Evolutionary conservation across 2,113 vertebrate genomes (phyloP).

Genomic region (Oryzias woworae): DNA sequence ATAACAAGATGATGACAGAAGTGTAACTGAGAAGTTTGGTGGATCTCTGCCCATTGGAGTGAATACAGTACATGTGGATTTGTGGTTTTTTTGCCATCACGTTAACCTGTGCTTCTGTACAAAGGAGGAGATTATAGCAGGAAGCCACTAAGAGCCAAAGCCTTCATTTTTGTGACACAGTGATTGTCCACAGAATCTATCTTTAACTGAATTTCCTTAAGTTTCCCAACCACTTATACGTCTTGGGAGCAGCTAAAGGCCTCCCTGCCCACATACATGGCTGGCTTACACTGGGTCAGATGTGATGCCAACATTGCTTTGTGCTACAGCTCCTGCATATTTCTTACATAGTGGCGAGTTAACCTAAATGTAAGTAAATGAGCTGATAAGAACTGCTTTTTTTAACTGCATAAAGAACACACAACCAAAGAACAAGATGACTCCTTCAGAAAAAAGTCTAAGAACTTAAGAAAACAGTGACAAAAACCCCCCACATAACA

Average conservation of each 20-base stretch:
- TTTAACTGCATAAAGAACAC: slow-evolving; percentile 17
- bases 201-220: slow-evolving; percentile 26
- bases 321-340: slow-evolving; percentile 28
- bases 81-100: slow-evolving; percentile 51
- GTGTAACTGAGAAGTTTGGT: background rate
- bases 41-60: background rate
- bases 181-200: slow-evolving; percentile 56
- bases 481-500: background rate
- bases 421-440: slow-evolving; percentile 13
- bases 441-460: background rate
- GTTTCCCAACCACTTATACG: no score
- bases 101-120: slow-evolving; percentile 33
- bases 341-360: slow-evolving; percentile 42
- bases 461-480: slow-evolving; percentile 5
- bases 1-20: slow-evolving; percentile 17
- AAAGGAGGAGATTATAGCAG: slow-evolving; percentile 46
- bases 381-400: slow-evolving; percentile 31
- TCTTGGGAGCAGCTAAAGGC: no score
- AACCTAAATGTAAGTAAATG: slow-evolving; percentile 21
- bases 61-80: slow-evolving; percentile 8
- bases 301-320: slow-evolving; percentile 44
- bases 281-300: slow-evolving; percentile 15
- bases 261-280: slow-evolving; percentile 5
- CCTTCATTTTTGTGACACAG: slow-evolving; percentile 57
- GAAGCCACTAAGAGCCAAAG: slow-evolving; percentile 50